Evolutionary conservation across 1,140 invertebrate genomes (phyloP).

Genomic region (Holotrichia oblita): DNA sequence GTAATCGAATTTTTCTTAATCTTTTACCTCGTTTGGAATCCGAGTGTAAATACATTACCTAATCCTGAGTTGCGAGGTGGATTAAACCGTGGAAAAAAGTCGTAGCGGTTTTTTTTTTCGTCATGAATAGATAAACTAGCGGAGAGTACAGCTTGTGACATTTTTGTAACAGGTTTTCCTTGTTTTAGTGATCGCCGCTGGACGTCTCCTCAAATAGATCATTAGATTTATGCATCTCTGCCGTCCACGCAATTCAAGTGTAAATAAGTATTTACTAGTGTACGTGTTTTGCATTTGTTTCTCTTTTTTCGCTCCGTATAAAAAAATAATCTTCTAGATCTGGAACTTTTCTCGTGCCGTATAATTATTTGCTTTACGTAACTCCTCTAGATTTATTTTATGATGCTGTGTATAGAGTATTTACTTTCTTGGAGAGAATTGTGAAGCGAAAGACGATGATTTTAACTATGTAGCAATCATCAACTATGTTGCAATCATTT

Average conservation of each 20-base stretch:
- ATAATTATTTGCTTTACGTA: constrained; percentile 22
- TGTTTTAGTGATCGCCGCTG: constrained; percentile 14
- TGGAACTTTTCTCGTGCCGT: constrained; percentile 16
- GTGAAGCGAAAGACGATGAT: background rate
- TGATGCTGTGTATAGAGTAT: background rate
- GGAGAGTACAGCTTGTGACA: constrained; percentile 8
- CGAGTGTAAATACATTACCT: constrained; percentile 28
- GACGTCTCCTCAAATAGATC: constrained; percentile 32
- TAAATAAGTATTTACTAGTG: constrained; percentile 10
- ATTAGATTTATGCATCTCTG: constrained; percentile 20
- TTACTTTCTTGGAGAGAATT: background rate
- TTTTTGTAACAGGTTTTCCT: constrained; percentile 30
- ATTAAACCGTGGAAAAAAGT: constrained; percentile 13
- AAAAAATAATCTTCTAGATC: constrained; percentile 16
- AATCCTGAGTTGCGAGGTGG: background rate
- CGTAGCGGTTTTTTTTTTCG: background rate
- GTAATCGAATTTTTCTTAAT: constrained; percentile 21
- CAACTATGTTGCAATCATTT: background rate
- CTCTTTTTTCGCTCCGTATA: background rate
- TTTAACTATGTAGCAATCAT: constrained; percentile 8
- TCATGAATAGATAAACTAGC: background rate
- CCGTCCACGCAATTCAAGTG: constrained; percentile 17
- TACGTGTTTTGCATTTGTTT: constrained; percentile 26
- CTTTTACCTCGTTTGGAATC: constrained; percentile 10
- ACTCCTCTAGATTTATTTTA: constrained; percentile 9